phyloP scores from a whole-genome alignment of 2,888 invertebrate species.

The Cheilosia scutellata region DNA sequence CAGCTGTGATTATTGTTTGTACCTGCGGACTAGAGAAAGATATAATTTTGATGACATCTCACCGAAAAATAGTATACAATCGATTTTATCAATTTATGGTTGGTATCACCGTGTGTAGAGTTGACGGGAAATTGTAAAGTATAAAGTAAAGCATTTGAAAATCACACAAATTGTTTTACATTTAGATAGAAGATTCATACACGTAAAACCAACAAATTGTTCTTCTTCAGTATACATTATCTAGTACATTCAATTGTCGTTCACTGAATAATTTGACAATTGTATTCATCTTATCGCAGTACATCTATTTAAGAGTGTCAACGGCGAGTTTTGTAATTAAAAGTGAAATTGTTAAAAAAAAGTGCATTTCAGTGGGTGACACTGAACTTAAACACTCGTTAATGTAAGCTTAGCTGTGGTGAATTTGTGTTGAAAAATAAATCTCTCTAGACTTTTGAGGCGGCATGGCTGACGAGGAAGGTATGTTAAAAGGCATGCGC shows the following conservation, averaged over 20 bases:
- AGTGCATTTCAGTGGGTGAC: slow-evolving; percentile 11
- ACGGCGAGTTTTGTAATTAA: slow-evolving; percentile 1
- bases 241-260: background rate
- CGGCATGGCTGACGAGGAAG: slow-evolving; percentile 66
- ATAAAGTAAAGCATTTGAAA: background rate
- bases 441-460: slow-evolving; percentile 27
- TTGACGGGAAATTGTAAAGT: slow-evolving; percentile 21
- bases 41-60: slow-evolving; percentile 23
- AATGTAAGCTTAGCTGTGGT: slow-evolving; percentile 41
- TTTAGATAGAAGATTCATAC: background rate
- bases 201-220: slow-evolving; percentile 1
- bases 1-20: slow-evolving; percentile 67
- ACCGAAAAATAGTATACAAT: slow-evolving; percentile 34
- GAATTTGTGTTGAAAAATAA: slow-evolving; percentile 35
- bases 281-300: background rate
- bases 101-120: background rate
- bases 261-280: background rate
- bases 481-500: slow-evolving; percentile 66
- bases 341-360: slow-evolving; percentile 39
- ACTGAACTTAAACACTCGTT: background rate
- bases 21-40: slow-evolving; percentile 31
- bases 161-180: slow-evolving; percentile 37
- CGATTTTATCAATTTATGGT: slow-evolving; percentile 46
- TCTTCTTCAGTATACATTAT: background rate
- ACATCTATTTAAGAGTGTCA: background rate